Base-by-base conservation (phyloP, 2,888 invertebrate species). In the Melanophora roralis region DNA sequence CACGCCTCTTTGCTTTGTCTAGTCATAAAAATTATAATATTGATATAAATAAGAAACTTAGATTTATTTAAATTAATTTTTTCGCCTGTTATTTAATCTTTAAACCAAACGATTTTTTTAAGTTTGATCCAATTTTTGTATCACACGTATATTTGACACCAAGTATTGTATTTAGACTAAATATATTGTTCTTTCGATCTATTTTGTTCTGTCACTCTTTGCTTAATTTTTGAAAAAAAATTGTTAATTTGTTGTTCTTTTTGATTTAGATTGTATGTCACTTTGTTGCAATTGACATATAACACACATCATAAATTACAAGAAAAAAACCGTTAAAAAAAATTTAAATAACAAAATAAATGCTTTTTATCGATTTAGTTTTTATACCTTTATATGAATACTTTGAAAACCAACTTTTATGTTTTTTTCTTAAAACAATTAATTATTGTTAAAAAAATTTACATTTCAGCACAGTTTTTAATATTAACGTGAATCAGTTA, bases 21-120 rank as follows among this genome's bases (percentile, higher is more conserved):
- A 76, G 76, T 80, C 80, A 76, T 80, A 80, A 80, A 80, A 76
- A 80, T 57, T 80, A 73, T 76, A 73, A 76, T 64, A 57, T 55
- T 57, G 55, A 69, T 62, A 76, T 57, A 69, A 60, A n/a, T n/a
- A n/a, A n/a, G n/a, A n/a, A n/a, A n/a, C n/a, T n/a, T n/a, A n/a
- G n/a, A n/a, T n/a, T 45, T 34, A 55, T n/a, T 43, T 19, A 23
- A 40, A n/a, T 23, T 53, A 27, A 9, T 64, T 16, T 67, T 51
- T 57, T 49, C 32, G 16, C 11, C 21, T 40, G n/a, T n/a, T 12
- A 69, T 62, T 76, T 53, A 59, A 68, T 62, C n/a, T n/a, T n/a
- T 27, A 6, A 27, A 27, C 6, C 6, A 27, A 27, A 27, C 40
- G 34, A 64, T 49, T 69, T 47, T 47, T 49, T 21, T 38, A 34